Evolutionary conservation across 2,797 vertebrate species (phyloP).

Genomic region (Bradypodion ventrale): DNA sequence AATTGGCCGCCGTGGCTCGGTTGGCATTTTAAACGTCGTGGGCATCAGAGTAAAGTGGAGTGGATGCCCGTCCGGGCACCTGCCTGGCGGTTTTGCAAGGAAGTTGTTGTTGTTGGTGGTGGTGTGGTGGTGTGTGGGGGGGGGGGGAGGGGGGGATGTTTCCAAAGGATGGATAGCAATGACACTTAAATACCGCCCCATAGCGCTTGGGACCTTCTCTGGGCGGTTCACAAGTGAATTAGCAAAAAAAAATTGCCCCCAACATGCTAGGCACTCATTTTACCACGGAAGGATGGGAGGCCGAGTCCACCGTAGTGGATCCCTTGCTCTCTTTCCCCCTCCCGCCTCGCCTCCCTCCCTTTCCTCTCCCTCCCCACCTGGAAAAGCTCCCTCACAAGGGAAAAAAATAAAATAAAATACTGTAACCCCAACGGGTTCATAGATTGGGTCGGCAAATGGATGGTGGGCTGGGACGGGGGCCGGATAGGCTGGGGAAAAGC

Average conservation of each 20-base stretch:
- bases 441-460: background rate
- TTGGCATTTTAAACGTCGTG: background rate
- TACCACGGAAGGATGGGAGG: too few species aligned
- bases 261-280: too few species aligned
- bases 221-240: too few species aligned
- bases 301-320: too few species aligned
- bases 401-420: background rate
- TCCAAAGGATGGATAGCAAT: background rate
- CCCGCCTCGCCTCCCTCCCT: background rate
- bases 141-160: too few species aligned
- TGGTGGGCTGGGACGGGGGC: background rate
- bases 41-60: background rate
- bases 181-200: too few species aligned
- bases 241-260: too few species aligned
- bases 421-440: background rate
- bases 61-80: background rate
- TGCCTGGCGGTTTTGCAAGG: background rate
- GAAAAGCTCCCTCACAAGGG: background rate
- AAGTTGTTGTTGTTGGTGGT: too few species aligned
- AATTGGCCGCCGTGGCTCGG: background rate
- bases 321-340: too few species aligned
- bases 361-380: background rate
- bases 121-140: too few species aligned
- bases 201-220: too few species aligned
- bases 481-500: background rate